phyloP scores from a whole-genome alignment of 2,113 vertebrate genomes.

The Hepsetus odoe region DNA sequence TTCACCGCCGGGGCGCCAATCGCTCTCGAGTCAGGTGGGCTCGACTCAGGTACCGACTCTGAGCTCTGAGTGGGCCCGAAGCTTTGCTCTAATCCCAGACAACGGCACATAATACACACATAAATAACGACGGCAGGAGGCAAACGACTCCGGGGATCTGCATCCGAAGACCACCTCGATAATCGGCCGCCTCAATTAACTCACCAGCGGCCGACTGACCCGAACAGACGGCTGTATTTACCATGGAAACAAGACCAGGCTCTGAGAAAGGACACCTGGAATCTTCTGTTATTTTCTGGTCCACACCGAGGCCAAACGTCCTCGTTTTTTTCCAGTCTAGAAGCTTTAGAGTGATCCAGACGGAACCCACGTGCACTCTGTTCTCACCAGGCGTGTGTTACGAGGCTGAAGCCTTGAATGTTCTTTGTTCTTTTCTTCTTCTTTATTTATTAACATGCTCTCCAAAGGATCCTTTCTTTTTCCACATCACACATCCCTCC shows the following conservation, averaged over 20 bases:
- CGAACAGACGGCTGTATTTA: neutral
- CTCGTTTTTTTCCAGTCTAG: neutral
- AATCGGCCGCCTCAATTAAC: slow-evolving; percentile 13
- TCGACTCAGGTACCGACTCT: neutral
- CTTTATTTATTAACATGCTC: neutral
- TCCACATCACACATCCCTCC: neutral
- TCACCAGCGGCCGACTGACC: neutral
- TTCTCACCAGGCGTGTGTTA: neutral
- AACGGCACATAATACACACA: neutral
- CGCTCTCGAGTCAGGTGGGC: neutral
- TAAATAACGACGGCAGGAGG: neutral
- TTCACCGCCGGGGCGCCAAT: neutral
- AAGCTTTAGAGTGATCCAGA: neutral
- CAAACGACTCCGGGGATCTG: neutral
- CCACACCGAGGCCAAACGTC: neutral
- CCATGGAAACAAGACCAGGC: slow-evolving; percentile 27
- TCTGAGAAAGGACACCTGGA: neutral
- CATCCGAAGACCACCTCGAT: neutral
- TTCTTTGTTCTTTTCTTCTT: neutral
- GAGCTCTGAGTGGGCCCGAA: neutral
- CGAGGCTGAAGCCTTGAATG: neutral
- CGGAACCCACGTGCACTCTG: neutral
- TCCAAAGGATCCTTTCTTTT: neutral
- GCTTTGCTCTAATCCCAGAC: neutral
- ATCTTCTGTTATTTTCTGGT: neutral